Conservation (phyloP, 1,140 invertebrate genomes). For the Diachasma alloeum region DNA sequence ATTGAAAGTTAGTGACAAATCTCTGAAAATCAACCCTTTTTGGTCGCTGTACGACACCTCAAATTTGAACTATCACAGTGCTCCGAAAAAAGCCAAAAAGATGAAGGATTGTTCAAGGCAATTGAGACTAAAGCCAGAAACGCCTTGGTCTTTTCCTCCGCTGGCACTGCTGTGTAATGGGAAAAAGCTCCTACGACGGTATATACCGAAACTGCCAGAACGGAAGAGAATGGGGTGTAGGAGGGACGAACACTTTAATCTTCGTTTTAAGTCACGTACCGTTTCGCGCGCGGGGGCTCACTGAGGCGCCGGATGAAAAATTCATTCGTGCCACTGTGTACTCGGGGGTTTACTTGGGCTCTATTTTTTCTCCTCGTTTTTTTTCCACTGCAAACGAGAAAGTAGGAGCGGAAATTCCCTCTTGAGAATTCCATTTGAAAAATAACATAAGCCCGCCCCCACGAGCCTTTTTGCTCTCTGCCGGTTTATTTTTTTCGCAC, state of each 20-base stretch:
- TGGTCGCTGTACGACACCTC: no score
- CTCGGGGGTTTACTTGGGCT: conserved; percentile 21
- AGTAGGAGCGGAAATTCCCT: neutral
- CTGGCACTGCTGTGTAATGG: neutral
- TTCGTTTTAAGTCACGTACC: conserved; percentile 50
- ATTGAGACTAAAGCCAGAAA: neutral
- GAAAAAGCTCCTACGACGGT: neutral
- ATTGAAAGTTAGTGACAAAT: no score
- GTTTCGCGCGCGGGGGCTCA: conserved; percentile 42
- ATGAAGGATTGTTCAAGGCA: neutral
- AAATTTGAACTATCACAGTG: neutral
- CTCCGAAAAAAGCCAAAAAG: neutral
- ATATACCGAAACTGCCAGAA: neutral
- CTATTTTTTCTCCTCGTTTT: conserved; percentile 18
- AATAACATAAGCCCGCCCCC: neutral
- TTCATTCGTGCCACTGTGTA: conserved; percentile 42
- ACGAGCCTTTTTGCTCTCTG: neutral
- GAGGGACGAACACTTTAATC: conserved; percentile 43
- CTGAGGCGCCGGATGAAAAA: conserved; percentile 50
- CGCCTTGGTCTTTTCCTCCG: neutral
- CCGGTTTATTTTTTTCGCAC: neutral
- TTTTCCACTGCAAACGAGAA: neutral
- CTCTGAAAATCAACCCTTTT: no score
- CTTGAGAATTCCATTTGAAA: neutral
- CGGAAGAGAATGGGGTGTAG: neutral